Evolutionary conservation across 1,140 invertebrate genomes (phyloP).

Genomic region (Leptinotarsa defecta): DNA sequence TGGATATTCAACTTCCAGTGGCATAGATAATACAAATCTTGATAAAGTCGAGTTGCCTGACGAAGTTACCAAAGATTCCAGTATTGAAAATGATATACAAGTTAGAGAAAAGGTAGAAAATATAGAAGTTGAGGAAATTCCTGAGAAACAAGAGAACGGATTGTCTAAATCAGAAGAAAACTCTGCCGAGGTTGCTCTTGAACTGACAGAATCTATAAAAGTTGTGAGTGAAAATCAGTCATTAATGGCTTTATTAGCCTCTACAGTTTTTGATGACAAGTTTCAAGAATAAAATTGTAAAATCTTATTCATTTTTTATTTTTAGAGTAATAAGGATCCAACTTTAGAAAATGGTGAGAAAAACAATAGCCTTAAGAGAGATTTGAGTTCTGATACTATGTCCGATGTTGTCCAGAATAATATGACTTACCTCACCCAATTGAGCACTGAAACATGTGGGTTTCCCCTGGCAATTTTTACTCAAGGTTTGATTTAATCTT

Average conservation of each 20-base stretch:
- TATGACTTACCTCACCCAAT: slow-evolving; percentile 62
- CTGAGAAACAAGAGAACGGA: not conserved
- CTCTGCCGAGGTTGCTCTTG: slow-evolving; percentile 34
- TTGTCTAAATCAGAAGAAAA: slow-evolving; percentile 9
- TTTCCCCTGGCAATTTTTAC: slow-evolving; percentile 88
- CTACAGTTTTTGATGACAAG: too few relatives aligned
- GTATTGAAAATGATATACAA: slow-evolving; percentile 12
- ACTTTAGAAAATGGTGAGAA: slow-evolving; percentile 48
- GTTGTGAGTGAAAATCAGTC: not conserved
- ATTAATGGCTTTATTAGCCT: too few relatives aligned
- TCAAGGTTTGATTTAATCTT: slow-evolving; percentile 62
- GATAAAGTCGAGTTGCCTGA: slow-evolving; percentile 19
- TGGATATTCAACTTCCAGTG: not conserved
- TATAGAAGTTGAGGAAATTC: slow-evolving; percentile 8
- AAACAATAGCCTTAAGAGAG: slow-evolving; percentile 62
- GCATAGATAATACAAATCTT: too few relatives aligned
- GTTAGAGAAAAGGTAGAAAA: slow-evolving; percentile 9
- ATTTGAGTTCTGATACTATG: slow-evolving; percentile 66
- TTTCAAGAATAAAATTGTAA: not conserved
- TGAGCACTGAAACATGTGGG: slow-evolving; percentile 77
- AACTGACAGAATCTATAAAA: slow-evolving; percentile 31
- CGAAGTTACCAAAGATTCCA: slow-evolving; percentile 17
- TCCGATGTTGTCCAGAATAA: slow-evolving; percentile 61
- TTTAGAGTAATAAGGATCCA: slow-evolving; percentile 6
- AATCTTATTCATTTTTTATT: not conserved